Conservation (phyloP, 2,888 invertebrate genomes). For the Archips xylosteana region DNA sequence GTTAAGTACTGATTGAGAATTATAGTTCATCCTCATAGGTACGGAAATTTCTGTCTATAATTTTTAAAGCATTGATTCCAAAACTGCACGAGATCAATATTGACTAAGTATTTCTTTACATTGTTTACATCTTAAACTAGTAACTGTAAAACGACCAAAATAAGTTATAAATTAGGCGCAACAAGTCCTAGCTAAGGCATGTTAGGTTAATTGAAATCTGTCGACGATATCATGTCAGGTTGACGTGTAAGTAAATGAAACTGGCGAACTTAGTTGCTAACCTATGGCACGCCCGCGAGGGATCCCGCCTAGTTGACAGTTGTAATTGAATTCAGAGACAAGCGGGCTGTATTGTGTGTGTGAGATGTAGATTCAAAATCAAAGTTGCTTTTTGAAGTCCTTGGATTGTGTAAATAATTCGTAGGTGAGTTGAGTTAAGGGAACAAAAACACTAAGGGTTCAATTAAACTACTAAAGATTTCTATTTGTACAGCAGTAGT, state of each 20-base stretch:
- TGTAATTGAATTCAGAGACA: constrained; percentile 32
- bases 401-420: no score
- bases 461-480: no score
- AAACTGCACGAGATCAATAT: no score
- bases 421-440: no score
- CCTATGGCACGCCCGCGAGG: constrained; percentile 24
- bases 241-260: constrained; percentile 18
- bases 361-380: neutral
- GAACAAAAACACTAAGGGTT: neutral
- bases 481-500: no score
- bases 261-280: constrained; percentile 11
- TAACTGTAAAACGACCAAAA: neutral
- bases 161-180: neutral
- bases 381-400: no score
- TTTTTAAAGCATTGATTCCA: no score
- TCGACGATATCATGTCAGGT: constrained; percentile 4
- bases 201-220: constrained; percentile 13
- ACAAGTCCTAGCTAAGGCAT: neutral
- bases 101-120: neutral
- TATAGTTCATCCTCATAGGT: no score
- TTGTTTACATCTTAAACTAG: no score
- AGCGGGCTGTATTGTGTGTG: neutral
- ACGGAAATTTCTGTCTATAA: no score
- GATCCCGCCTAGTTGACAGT: constrained; percentile 14
- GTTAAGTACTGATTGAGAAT: no score